phyloP scores from a whole-genome alignment of 23 tunicate genomes.

The Corella eumyota region DNA sequence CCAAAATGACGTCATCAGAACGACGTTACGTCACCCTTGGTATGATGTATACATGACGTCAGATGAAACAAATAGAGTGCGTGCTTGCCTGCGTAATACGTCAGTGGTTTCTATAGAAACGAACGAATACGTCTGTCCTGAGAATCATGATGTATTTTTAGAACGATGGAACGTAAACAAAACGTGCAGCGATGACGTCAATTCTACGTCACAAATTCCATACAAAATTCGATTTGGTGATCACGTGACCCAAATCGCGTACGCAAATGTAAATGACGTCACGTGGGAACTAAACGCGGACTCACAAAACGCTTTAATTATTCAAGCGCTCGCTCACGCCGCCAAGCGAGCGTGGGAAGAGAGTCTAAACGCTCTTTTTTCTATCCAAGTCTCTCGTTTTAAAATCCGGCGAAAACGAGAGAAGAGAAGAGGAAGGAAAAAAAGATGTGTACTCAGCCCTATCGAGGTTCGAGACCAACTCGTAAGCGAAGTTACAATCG shows the following conservation, averaged over 20 bases:
- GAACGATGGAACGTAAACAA: slow-evolving; percentile 5
- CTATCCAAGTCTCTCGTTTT: not conserved
- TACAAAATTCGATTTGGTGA: not conserved
- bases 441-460: slow-evolving; percentile 17
- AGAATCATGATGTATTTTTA: slow-evolving; percentile 17
- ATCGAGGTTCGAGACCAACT: slow-evolving; percentile 12
- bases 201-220: not conserved
- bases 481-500: not conserved
- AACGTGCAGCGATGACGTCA: not conserved
- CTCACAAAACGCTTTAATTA: slow-evolving; percentile 9
- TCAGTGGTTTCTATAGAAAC: not conserved
- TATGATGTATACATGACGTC: slow-evolving; percentile 52
- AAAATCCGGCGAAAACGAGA: slow-evolving; percentile 10
- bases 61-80: slow-evolving; percentile 7
- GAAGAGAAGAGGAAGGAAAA: not conserved
- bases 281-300: slow-evolving; percentile 21
- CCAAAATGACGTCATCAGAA: not conserved
- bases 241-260: slow-evolving; percentile 2
- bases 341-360: slow-evolving; percentile 37
- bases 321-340: slow-evolving; percentile 21
- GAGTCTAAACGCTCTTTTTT: slow-evolving; percentile 9
- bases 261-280: slow-evolving; percentile 16
- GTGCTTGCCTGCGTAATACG: slow-evolving; percentile 8
- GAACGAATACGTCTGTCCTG: slow-evolving; percentile 9
- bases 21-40: slow-evolving; percentile 46